Base-by-base conservation (phyloP, 2,797 vertebrate genomes). In the Chaenodraco wilsoni region DNA sequence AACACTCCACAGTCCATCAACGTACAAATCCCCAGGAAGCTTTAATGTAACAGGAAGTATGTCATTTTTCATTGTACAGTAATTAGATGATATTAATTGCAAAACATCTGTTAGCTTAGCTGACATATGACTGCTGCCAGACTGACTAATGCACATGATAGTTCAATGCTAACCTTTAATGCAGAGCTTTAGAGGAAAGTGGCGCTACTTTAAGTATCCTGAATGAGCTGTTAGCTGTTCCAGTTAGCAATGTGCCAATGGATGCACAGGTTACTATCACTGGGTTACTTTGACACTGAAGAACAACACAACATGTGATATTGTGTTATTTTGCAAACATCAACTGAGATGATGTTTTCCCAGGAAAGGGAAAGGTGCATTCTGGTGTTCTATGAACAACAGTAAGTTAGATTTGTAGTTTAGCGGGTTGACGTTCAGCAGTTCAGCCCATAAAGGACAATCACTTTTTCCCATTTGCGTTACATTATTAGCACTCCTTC, bases 31-130 rank as follows among this genome's bases (percentile, higher is more conserved):
- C 76, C 63, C 69, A 7, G 60, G 58, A 85, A 87, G 79, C 86
- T 81, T 86, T 70, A 71, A 89, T 92, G 89, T 89, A 89, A 87
- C 61, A 67, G 78, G 79, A 85, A 85, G 68, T 48, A 73, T 77
- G 87, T 83, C 65, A 92, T 95, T 92, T 93, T 92, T 93, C 90
- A 92, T 83, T 77, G 71, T 68, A 65, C 79, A 78, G 84, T 93
- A 93, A 94, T 93, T 94, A 93, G 84, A 78, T 74, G 67, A 73
- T 86, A 88, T 91, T 93, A 91, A 93, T 91, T 88, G 72, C 76
- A 69, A 89, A 91, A 87, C 88, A 92, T 92, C 85, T 68, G 74
- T 90, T 83, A 85, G 84, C 51, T 79, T 84, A 41, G 76, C 64
- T 79, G 87, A 88, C 79, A 65, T 70, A 64, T 78, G 80, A 82